Evolutionary conservation across 2,113 vertebrate species (phyloP).

Genomic region (Paradoxurus hermaphroditus): DNA sequence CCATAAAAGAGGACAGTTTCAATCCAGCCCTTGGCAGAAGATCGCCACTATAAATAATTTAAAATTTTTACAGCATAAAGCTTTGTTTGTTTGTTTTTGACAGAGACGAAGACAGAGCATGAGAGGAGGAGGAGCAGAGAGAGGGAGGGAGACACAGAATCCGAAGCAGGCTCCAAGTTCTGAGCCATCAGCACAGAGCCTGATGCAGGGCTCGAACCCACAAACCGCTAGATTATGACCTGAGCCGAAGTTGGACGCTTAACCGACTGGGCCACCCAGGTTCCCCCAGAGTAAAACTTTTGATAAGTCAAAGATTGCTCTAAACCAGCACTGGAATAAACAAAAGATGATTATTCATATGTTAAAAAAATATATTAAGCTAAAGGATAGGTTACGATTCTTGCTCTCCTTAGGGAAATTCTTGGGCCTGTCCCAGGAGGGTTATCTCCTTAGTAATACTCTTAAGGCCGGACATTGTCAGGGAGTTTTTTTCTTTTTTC

Average conservation of each 20-base stretch:
- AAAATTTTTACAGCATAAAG: background rate
- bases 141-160: too few relatives aligned
- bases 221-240: too few relatives aligned
- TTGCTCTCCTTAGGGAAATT: background rate
- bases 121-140: too few relatives aligned
- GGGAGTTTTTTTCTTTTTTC: too few relatives aligned
- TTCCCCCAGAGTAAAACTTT: background rate
- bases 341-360: background rate
- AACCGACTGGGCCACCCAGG: too few relatives aligned
- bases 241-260: too few relatives aligned
- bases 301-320: background rate
- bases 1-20: background rate
- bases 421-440: background rate
- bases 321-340: background rate
- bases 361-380: background rate
- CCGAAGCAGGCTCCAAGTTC: too few relatives aligned
- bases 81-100: too few relatives aligned
- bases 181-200: too few relatives aligned
- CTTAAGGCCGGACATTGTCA: background rate
- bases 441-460: background rate
- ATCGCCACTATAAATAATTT: background rate
- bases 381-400: background rate
- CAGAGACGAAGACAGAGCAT: too few relatives aligned
- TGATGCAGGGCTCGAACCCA: too few relatives aligned
- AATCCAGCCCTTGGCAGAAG: background rate